Percentiles rank a stretch among this genome's conserved stretches.
Evolutionary conservation across 1,140 invertebrate genomes (phyloP).

Genomic region (Sminthurides bifidus): DNA sequence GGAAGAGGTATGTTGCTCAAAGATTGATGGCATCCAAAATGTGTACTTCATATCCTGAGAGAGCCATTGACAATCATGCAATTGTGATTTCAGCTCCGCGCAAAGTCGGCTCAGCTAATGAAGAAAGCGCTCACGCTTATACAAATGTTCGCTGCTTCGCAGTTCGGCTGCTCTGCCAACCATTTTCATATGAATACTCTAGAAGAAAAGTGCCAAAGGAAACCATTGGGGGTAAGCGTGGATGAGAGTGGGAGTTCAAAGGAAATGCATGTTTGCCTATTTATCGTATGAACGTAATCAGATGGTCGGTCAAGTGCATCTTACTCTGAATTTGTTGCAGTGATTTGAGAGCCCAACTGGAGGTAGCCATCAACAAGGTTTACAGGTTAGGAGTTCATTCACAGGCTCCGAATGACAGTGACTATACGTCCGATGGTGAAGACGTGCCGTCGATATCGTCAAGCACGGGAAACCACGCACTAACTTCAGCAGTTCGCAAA

Average conservation of each 20-base stretch:
- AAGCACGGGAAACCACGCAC: slow-evolving; percentile 55
- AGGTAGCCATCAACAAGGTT: slow-evolving; percentile 74
- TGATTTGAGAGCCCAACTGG: slow-evolving; percentile 80
- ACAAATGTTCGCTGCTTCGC: slow-evolving; percentile 83
- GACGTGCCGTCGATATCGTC: slow-evolving; percentile 41
- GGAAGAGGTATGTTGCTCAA: slow-evolving; percentile 26
- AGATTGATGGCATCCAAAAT: background rate
- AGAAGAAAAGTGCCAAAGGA: slow-evolving; percentile 68
- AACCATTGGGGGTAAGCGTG: slow-evolving; percentile 72
- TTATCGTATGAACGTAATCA: background rate
- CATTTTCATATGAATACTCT: slow-evolving; percentile 66
- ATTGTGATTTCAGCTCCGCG: slow-evolving; percentile 34
- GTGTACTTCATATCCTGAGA: background rate
- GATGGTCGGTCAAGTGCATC: background rate
- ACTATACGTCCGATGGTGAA: slow-evolving; percentile 53
- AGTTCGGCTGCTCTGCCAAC: slow-evolving; percentile 68
- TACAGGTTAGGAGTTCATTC: slow-evolving; percentile 45
- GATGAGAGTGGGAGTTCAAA: background rate
- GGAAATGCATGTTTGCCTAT: background rate
- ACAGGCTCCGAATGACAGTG: slow-evolving; percentile 43
- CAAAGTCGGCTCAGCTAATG: slow-evolving; percentile 55
- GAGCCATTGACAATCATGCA: background rate
- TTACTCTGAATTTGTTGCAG: slow-evolving; percentile 38
- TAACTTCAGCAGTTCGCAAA: slow-evolving; percentile 81
- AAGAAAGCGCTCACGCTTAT: slow-evolving; percentile 73